Conservation (phyloP, 2,888 invertebrate species). For the Drosophila phalerata region DNA sequence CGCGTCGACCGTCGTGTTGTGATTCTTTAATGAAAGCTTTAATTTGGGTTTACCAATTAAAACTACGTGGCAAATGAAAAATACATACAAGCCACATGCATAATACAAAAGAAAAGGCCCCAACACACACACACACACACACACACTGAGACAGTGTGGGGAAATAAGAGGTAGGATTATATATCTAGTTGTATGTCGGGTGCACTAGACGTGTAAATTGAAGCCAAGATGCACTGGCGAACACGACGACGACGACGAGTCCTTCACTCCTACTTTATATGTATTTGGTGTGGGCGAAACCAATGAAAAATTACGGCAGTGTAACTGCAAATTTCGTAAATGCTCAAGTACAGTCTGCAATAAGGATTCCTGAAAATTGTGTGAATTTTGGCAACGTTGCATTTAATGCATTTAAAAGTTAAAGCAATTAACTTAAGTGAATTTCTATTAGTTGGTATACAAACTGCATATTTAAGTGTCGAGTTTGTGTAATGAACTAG, state of each 20-base stretch:
- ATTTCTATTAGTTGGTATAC: conserved; percentile 26
- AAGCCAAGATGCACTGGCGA: conserved; percentile 44
- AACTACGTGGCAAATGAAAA: conserved; percentile 82
- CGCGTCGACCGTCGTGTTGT: conserved; percentile 65
- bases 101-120: conserved; percentile 53
- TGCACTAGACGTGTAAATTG: conserved; percentile 49
- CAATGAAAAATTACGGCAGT: conserved; percentile 45
- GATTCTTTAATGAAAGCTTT: conserved; percentile 82
- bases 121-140: conserved; percentile 20
- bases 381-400: conserved; percentile 51
- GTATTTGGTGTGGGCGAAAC: conserved; percentile 13
- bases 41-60: conserved; percentile 81
- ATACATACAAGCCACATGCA: conserved; percentile 63
- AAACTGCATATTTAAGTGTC: conserved; percentile 9
- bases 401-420: conserved; percentile 33
- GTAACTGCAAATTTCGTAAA: conserved; percentile 41
- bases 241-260: conserved; percentile 14
- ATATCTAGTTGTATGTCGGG: conserved; percentile 20
- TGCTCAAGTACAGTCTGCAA: conserved; percentile 34
- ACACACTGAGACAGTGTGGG: neutral
- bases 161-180: conserved; percentile 4
- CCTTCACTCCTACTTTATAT: conserved; percentile 3
- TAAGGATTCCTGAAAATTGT: conserved; percentile 13
- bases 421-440: conserved; percentile 53
- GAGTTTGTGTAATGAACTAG: conserved; percentile 2